Percentiles rank a stretch among this genome's conserved stretches.
Conservation (phyloP, 2,888 invertebrate genomes). For the Chironomus tentans region DNA sequence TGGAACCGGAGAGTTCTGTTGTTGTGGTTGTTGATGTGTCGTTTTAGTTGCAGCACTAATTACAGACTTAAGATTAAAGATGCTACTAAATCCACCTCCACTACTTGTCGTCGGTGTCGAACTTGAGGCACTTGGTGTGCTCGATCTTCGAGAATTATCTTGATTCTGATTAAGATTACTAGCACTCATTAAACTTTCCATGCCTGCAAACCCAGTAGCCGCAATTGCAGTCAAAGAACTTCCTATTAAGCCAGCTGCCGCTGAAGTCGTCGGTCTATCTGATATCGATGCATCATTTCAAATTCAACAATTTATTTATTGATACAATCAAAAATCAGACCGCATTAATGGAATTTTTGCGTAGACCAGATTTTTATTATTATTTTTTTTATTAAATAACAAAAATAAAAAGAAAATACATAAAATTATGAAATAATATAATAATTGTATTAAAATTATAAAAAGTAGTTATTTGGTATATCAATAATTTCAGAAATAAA, state of each 20-base stretch:
- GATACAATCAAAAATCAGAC: neutral
- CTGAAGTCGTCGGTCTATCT: neutral
- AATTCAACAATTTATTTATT: neutral
- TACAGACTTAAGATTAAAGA: constrained; percentile 18
- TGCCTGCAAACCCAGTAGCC: neutral
- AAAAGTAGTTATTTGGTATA: too few species aligned
- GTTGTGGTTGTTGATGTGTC: neutral
- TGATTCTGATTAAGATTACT: neutral
- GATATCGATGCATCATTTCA: neutral
- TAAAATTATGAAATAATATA: too few species aligned
- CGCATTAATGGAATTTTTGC: too few species aligned
- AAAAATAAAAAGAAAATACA: neutral
- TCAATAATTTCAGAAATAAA: too few species aligned
- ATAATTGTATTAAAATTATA: too few species aligned
- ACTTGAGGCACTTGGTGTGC: neutral
- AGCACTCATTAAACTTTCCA: neutral
- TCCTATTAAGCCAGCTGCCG: neutral
- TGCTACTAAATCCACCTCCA: constrained; percentile 12
- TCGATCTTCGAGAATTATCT: neutral
- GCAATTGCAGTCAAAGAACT: neutral
- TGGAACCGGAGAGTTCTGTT: neutral
- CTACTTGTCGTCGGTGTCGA: neutral
- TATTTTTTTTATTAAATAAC: neutral
- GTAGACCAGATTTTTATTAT: too few species aligned
- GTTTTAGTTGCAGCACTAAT: constrained; percentile 12